Evolutionary conservation across 2,888 invertebrate genomes (phyloP).

Genomic region (Rhagophthalmus giganteus): DNA sequence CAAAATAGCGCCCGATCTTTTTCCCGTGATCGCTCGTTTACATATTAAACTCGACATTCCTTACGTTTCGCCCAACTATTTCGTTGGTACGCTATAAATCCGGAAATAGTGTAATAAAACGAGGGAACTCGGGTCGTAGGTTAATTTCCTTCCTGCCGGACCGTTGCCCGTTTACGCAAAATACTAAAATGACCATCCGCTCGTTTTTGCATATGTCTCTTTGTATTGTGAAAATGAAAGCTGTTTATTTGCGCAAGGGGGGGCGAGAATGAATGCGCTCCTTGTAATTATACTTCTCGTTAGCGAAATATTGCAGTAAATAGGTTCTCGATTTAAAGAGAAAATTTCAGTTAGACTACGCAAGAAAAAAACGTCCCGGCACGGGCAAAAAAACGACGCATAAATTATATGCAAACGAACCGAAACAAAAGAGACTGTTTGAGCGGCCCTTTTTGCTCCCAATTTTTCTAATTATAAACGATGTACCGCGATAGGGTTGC

Average conservation of each 20-base stretch:
- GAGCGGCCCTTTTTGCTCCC: conserved; percentile 34
- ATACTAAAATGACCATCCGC: conserved; percentile 50
- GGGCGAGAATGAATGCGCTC: too few species aligned
- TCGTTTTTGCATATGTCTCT: conserved; percentile 39
- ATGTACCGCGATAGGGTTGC: conserved; percentile 42
- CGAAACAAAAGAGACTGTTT: conserved; percentile 34
- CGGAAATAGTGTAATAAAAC: conserved; percentile 37
- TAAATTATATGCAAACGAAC: conserved; percentile 29
- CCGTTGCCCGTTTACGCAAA: conserved; percentile 43
- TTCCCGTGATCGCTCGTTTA: too few species aligned
- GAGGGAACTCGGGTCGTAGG: conserved; percentile 42
- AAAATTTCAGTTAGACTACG: too few species aligned
- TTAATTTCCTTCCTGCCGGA: conserved; percentile 49
- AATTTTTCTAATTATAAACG: conserved; percentile 39
- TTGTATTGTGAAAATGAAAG: conserved; percentile 37
- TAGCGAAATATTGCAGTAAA: too few species aligned
- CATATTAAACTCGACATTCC: too few species aligned
- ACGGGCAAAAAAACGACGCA: conserved; percentile 22
- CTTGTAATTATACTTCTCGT: too few species aligned
- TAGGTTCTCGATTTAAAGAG: too few species aligned
- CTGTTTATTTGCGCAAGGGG: conserved; percentile 47
- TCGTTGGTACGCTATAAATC: conserved; percentile 15
- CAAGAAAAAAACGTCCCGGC: too few species aligned
- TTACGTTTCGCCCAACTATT: neutral
- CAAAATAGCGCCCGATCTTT: too few species aligned